Evolutionary conservation across 2,888 invertebrate genomes (phyloP).

Genomic region (Antitype chi): DNA sequence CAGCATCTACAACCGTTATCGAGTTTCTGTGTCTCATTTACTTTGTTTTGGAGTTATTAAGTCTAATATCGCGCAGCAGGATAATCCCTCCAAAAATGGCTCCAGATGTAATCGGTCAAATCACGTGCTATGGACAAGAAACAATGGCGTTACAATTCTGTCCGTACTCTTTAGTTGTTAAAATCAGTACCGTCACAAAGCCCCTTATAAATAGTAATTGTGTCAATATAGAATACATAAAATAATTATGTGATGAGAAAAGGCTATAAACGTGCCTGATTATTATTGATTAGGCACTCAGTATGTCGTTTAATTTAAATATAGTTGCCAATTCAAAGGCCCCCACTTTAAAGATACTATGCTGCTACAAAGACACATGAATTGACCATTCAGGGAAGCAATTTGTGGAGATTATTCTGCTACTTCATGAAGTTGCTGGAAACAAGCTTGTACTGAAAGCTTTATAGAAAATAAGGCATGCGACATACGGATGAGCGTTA

Average conservation of each 20-base stretch:
- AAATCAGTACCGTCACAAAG: slow-evolving; percentile 61
- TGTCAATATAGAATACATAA: slow-evolving; percentile 59
- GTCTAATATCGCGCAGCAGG: slow-evolving; percentile 64
- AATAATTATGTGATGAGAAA: slow-evolving; percentile 52
- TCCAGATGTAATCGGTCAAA: slow-evolving; percentile 64
- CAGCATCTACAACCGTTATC: slow-evolving; percentile 65
- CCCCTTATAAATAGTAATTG: slow-evolving; percentile 45
- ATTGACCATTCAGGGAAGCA: slow-evolving; percentile 58
- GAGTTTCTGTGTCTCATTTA: slow-evolving; percentile 61
- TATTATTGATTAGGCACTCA: slow-evolving; percentile 47
- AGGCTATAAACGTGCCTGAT: slow-evolving; percentile 58
- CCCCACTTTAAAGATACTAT: slow-evolving; percentile 19
- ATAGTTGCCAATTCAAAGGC: slow-evolving; percentile 28
- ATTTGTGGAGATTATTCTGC: slow-evolving; percentile 62
- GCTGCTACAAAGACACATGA: slow-evolving; percentile 51
- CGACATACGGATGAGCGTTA: slow-evolving; percentile 61
- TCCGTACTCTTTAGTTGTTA: slow-evolving; percentile 58
- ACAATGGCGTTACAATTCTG: slow-evolving; percentile 60
- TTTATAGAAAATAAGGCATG: slow-evolving; percentile 55
- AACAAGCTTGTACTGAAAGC: slow-evolving; percentile 52
- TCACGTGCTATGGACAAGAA: slow-evolving; percentile 64
- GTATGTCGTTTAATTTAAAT: slow-evolving; percentile 53
- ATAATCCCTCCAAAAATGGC: slow-evolving; percentile 65
- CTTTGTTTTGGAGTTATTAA: slow-evolving; percentile 57
- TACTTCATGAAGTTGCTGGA: slow-evolving; percentile 47